Percentiles rank a stretch among this genome's conserved stretches.
These are phyloP conservation scores for Drosophila saltans DNA, from an alignment of 1,140 invertebrate species.

Conservation along the genomic window DNA sequence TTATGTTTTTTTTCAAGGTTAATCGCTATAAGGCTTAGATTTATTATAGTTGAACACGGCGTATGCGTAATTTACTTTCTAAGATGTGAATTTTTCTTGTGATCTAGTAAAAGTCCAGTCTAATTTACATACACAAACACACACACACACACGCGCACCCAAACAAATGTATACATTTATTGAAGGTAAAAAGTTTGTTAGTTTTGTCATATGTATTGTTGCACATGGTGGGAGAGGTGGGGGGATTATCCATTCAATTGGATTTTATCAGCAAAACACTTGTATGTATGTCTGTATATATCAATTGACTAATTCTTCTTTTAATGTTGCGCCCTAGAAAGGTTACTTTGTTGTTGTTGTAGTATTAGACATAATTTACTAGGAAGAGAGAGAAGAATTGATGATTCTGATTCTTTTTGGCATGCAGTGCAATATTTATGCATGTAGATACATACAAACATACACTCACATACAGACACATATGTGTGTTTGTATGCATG, in stretches of 20 bases:
- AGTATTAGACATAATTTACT: constrained; percentile 38
- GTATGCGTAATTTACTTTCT: too few species aligned
- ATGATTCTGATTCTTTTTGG: constrained; percentile 40
- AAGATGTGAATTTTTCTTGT: too few species aligned
- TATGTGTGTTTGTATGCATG: constrained; percentile 42
- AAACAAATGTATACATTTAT: neutral
- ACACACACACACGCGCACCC: too few species aligned
- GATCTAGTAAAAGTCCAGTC: too few species aligned
- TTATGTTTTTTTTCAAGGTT: too few species aligned
- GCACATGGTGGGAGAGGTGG: neutral
- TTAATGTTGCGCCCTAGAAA: constrained; percentile 33
- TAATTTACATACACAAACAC: too few species aligned
- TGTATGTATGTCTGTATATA: neutral
- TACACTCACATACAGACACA: constrained; percentile 53
- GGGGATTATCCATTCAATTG: neutral
- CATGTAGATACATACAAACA: constrained; percentile 54
- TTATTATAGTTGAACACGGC: too few species aligned
- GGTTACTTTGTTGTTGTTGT: constrained; percentile 22
- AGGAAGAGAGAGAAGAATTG: neutral
- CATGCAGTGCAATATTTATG: constrained; percentile 51
- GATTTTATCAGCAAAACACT: constrained; percentile 1
- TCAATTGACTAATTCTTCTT: constrained; percentile 4
- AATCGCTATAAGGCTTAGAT: too few species aligned
- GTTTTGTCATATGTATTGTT: neutral
- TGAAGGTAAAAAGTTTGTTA: constrained; percentile 7